A percentile compares a stretch with the other conserved stretches of the same genome.
These are phyloP conservation scores for Xiphorhynchus elegans DNA, from an alignment of 2,113 vertebrate genomes.

Conservation along the genomic window DNA sequence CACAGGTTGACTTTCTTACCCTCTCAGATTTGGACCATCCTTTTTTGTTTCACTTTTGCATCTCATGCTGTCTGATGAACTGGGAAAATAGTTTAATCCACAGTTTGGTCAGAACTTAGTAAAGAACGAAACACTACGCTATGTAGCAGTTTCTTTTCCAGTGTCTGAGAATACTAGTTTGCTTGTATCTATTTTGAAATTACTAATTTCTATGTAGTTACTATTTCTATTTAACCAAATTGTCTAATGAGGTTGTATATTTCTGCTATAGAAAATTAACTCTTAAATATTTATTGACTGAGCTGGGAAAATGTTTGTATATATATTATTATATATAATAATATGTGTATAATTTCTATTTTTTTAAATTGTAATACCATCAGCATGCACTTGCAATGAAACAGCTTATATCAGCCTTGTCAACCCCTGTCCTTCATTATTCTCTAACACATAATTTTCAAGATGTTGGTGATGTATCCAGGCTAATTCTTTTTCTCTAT, in stretches of 20 bases:
- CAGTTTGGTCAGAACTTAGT: not conserved
- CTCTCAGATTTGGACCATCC: not conserved
- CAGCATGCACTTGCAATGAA: not conserved
- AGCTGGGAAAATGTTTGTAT: not conserved
- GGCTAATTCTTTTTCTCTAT: not conserved
- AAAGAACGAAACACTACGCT: not conserved
- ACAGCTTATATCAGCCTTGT: not conserved
- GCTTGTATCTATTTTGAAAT: not conserved
- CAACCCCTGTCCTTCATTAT: not conserved
- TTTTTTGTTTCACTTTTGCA: not conserved
- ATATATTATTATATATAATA: not conserved
- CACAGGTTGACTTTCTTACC: not conserved
- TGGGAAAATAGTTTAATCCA: not conserved
- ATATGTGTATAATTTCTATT: not conserved
- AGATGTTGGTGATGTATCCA: not conserved
- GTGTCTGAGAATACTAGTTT: not conserved
- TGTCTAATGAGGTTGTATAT: not conserved
- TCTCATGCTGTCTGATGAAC: not conserved
- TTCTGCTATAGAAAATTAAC: not conserved
- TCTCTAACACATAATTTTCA: conserved; percentile 22
- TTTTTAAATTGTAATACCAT: not conserved
- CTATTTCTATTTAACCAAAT: not conserved
- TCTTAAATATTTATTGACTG: conserved; percentile 16
- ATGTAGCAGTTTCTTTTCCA: not conserved
- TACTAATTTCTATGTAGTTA: not conserved